phyloP scores from a whole-genome alignment of 2,888 invertebrate species.

The Myathropa florea region DNA sequence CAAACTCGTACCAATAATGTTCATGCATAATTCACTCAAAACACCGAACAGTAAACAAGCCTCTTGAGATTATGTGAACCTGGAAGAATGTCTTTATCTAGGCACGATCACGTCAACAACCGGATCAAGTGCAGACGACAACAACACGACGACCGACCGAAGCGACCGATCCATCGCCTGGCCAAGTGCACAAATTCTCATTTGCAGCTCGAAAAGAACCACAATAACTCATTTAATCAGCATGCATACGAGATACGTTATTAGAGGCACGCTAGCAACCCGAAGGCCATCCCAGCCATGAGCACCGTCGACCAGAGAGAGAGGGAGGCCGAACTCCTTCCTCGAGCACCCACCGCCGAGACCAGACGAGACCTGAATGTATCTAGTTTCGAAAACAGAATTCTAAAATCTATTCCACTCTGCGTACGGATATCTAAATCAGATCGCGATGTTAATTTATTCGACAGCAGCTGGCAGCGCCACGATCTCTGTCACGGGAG shows the following conservation, averaged over 20 bases:
- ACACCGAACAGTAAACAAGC: not conserved
- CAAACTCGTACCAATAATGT: not conserved
- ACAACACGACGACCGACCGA: slow-evolving; percentile 16
- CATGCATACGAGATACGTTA: slow-evolving; percentile 31
- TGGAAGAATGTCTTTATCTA: slow-evolving; percentile 31
- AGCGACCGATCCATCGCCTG: slow-evolving; percentile 11
- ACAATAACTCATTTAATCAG: slow-evolving; percentile 66
- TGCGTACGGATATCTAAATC: slow-evolving; percentile 51
- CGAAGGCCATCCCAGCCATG: slow-evolving; percentile 26
- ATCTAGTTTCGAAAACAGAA: not conserved
- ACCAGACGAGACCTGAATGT: too few relatives aligned
- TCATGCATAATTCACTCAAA: not conserved
- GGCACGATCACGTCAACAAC: slow-evolving; percentile 44
- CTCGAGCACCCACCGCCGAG: slow-evolving; percentile 16
- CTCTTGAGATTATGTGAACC: slow-evolving; percentile 35
- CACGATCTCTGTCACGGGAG: slow-evolving; percentile 35
- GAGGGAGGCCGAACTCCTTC: slow-evolving; percentile 33
- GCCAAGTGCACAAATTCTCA: slow-evolving; percentile 43
- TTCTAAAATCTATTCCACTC: slow-evolving; percentile 16
- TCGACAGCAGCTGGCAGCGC: slow-evolving; percentile 36
- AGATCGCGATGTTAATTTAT: slow-evolving; percentile 65
- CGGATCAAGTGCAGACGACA: slow-evolving; percentile 36
- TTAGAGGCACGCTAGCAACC: slow-evolving; percentile 22
- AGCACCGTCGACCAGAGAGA: not conserved
- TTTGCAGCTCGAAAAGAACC: slow-evolving; percentile 50